These are phyloP conservation scores for Liparis tanakae DNA, from an alignment of 2,797 vertebrate genomes.

Conservation along the genomic window DNA sequence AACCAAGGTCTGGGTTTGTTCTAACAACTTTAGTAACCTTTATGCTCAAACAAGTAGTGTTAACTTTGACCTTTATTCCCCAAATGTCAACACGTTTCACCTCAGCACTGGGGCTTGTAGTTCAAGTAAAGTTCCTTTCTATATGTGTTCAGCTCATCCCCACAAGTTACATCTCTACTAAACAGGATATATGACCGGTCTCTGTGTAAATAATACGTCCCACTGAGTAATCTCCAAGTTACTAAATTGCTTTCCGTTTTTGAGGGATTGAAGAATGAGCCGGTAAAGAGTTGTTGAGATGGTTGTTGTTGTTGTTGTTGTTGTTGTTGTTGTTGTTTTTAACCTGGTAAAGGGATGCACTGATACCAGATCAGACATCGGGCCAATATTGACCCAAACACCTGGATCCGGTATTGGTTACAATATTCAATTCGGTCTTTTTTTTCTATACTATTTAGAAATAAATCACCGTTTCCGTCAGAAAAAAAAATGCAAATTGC, in stretches of 20 bases:
- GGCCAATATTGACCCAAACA: too few relatives aligned
- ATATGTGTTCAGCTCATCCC: background rate
- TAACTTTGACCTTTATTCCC: background rate
- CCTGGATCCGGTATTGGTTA: too few relatives aligned
- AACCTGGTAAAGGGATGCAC: too few relatives aligned
- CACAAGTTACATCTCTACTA: background rate
- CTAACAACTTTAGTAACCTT: background rate
- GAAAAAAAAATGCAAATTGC: background rate
- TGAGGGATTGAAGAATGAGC: too few relatives aligned
- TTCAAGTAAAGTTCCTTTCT: background rate
- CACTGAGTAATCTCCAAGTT: background rate
- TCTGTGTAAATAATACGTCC: background rate
- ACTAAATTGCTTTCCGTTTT: background rate
- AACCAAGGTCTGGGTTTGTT: background rate
- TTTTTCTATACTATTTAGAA: too few relatives aligned
- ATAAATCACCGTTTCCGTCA: too few relatives aligned
- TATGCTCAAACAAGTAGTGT: background rate
- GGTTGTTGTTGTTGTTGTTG: background rate
- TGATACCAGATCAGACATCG: too few relatives aligned
- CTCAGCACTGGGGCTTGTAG: background rate
- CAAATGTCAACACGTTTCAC: background rate
- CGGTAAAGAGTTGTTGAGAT: background rate
- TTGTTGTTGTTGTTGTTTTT: constrained; percentile 1
- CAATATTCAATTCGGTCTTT: too few relatives aligned
- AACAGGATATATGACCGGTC: background rate